A percentile compares a stretch with the other conserved stretches of the same genome.
Evolutionary conservation across 2,113 vertebrate species (phyloP).

Genomic region (Electrona antarctica): DNA sequence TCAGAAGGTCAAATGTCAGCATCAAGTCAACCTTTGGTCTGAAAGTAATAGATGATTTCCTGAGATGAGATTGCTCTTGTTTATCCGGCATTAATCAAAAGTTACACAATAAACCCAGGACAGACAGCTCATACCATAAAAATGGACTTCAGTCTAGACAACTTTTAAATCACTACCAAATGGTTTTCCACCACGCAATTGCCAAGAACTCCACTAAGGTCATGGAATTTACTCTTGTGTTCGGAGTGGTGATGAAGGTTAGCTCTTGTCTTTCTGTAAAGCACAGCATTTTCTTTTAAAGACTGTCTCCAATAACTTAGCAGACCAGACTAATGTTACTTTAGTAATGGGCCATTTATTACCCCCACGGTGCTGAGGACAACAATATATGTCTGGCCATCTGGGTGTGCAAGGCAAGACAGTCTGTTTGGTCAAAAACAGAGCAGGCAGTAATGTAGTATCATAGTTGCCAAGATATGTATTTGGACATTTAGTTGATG

Average conservation of each 20-base stretch:
- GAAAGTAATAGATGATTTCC: too few species aligned
- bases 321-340: conserved; percentile 18
- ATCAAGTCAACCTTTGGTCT: neutral
- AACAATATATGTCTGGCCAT: conserved; percentile 21
- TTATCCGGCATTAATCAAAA: too few species aligned
- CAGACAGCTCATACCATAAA: conserved; percentile 4
- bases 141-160: conserved; percentile 49
- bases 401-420: conserved; percentile 24
- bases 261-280: conserved; percentile 17
- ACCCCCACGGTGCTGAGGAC: conserved; percentile 24
- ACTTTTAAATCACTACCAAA: conserved; percentile 51
- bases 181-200: conserved; percentile 56
- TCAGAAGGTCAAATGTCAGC: conserved; percentile 21
- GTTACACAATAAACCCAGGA: neutral
- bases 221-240: conserved; percentile 56
- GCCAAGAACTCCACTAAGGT: conserved; percentile 53
- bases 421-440: conserved; percentile 1
- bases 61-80: neutral
- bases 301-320: conserved; percentile 18
- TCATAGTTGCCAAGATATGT: neutral
- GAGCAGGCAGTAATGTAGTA: neutral
- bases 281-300: conserved; percentile 17
- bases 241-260: conserved; percentile 20
- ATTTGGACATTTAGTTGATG: too few species aligned
- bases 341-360: conserved; percentile 34